Evolutionary conservation across 2,113 vertebrate genomes (phyloP).

Genomic region (Pionites leucogaster): DNA sequence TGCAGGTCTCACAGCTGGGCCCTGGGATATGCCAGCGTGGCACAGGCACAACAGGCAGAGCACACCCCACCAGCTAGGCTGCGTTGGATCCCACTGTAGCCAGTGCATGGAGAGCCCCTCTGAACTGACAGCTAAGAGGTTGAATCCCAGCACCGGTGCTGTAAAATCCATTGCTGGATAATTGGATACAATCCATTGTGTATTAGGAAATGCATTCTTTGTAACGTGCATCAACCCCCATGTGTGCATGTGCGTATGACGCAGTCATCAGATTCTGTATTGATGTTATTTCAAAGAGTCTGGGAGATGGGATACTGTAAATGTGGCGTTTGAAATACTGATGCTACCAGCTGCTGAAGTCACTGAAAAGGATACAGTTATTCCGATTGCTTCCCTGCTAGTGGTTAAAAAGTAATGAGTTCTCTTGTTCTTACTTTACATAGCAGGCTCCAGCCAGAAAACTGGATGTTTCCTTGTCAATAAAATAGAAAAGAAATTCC

Average conservation of each 20-base stretch:
- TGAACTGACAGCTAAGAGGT: accelerated
- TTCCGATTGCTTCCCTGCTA: slow-evolving; percentile 17
- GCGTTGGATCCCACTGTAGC: accelerated
- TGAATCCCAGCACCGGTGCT: background rate
- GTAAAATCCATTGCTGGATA: accelerated
- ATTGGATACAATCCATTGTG: background rate
- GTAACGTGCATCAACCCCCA: background rate
- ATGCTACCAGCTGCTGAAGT: slow-evolving; percentile 22
- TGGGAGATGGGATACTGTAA: background rate
- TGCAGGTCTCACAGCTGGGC: background rate
- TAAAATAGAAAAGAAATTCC: slow-evolving; percentile 66
- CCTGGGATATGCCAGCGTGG: accelerated
- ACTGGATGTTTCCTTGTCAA: slow-evolving; percentile 58
- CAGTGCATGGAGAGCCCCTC: background rate
- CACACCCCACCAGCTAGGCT: accelerated
- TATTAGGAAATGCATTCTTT: background rate
- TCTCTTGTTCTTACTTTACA: slow-evolving; percentile 69
- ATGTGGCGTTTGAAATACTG: background rate
- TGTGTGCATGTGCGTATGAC: accelerated
- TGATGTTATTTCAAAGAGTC: background rate
- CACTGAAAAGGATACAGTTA: background rate
- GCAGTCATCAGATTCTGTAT: background rate
- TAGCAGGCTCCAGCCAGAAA: slow-evolving; percentile 67
- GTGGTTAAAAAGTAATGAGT: slow-evolving; percentile 68
- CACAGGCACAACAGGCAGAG: background rate